A percentile compares a stretch with the other conserved stretches of the same genome.
These are phyloP conservation scores for Thumatha senex DNA, from an alignment of 2,888 invertebrate species.

Conservation along the genomic window DNA sequence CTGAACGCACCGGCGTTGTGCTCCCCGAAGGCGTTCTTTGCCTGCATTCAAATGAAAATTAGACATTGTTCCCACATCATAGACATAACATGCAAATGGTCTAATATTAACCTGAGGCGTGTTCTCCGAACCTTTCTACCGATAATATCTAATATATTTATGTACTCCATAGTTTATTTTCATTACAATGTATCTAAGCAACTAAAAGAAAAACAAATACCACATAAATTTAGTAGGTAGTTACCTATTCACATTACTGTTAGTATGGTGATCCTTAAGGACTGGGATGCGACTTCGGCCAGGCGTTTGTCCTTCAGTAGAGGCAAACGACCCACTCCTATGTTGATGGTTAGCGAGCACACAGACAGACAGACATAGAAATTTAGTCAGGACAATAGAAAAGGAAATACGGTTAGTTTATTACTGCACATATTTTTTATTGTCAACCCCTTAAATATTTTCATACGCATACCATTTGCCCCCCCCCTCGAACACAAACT, in stretches of 20 bases:
- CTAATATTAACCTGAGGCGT: slow-evolving; percentile 16
- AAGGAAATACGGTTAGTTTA: slow-evolving; percentile 41
- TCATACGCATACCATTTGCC: not conserved
- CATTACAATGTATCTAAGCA: slow-evolving; percentile 17
- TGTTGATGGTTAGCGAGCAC: slow-evolving; percentile 73
- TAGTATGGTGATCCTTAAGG: slow-evolving; percentile 78
- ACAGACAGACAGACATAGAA: slow-evolving; percentile 65
- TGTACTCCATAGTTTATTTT: slow-evolving; percentile 35
- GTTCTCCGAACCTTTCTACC: slow-evolving; percentile 23
- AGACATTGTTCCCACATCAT: slow-evolving; percentile 15
- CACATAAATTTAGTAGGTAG: slow-evolving; percentile 42
- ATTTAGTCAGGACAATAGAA: slow-evolving; percentile 67
- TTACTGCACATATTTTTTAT: slow-evolving; percentile 60
- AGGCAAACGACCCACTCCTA: slow-evolving; percentile 81
- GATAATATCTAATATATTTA: slow-evolving; percentile 23
- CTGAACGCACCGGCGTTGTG: slow-evolving; percentile 87
- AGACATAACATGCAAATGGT: slow-evolving; percentile 37
- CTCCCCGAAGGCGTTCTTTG: slow-evolving; percentile 91
- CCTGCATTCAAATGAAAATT: slow-evolving; percentile 63
- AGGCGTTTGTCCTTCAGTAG: slow-evolving; percentile 77
- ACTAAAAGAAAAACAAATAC: slow-evolving; percentile 27
- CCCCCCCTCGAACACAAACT: too few relatives aligned
- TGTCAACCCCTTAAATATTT: not conserved
- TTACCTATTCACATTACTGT: slow-evolving; percentile 80
- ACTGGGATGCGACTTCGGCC: slow-evolving; percentile 79